phyloP scores from a whole-genome alignment of 2,888 invertebrate species.

The Tuberolachnus salignus region DNA sequence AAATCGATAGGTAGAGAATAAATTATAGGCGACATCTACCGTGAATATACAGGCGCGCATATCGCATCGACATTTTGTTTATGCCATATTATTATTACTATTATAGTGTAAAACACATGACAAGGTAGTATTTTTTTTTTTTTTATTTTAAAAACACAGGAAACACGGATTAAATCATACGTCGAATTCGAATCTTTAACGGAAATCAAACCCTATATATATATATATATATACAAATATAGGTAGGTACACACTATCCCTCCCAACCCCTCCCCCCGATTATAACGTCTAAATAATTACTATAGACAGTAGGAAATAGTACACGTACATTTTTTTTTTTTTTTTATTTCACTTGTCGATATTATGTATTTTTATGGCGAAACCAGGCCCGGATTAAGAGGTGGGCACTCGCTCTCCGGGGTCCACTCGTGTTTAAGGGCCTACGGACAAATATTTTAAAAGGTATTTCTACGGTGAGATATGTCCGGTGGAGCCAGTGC shows the following conservation, averaged over 20 bases:
- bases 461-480: no score
- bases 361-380: no score
- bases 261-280: no score
- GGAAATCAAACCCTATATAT: constrained; percentile 27
- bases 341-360: no score
- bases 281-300: constrained; percentile 9
- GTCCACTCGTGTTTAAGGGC: no score
- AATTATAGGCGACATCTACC: neutral
- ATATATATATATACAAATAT: no score
- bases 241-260: no score
- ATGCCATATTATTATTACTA: neutral
- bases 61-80: neutral
- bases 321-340: neutral
- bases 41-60: neutral
- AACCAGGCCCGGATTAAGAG: no score
- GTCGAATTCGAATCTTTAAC: neutral
- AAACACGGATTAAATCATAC: constrained; percentile 11
- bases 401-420: no score
- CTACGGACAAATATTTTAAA: no score
- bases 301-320: neutral
- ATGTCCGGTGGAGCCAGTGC: no score
- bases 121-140: constrained; percentile 3
- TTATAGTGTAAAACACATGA: neutral
- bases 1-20: no score
- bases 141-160: constrained; percentile 21